These are phyloP conservation scores for Nycticorax nycticorax DNA, from an alignment of 2,113 vertebrate species.

Conservation along the genomic window DNA sequence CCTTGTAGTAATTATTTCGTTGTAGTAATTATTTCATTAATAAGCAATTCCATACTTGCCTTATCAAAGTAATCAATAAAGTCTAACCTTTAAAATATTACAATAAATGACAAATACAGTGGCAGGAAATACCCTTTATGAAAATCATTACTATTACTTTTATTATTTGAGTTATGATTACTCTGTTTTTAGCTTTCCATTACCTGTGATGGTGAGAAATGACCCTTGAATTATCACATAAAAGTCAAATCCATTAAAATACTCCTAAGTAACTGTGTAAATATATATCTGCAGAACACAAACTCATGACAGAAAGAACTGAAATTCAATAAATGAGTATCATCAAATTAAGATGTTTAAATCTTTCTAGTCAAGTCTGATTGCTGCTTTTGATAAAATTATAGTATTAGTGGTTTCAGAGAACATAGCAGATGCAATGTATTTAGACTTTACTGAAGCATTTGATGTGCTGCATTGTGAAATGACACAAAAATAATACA, in stretches of 20 bases:
- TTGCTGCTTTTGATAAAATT: constrained; percentile 7
- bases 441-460: neutral
- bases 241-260: neutral
- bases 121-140: neutral
- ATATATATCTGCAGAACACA: neutral
- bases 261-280: neutral
- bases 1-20: neutral
- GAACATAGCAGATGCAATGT: neutral
- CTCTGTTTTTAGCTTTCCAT: neutral
- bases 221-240: neutral
- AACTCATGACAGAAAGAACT: neutral
- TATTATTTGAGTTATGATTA: neutral
- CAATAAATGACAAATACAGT: neutral
- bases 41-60: neutral
- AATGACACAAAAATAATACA: neutral
- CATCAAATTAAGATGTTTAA: neutral
- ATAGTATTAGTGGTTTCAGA: neutral
- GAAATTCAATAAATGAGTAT: neutral
- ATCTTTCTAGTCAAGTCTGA: neutral
- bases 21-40: neutral
- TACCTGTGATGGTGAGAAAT: neutral
- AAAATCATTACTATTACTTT: neutral
- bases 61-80: neutral
- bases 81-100: neutral
- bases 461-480: neutral